Evolutionary conservation across 2,797 vertebrate genomes (phyloP).

Genomic region (Poecilia wingei): DNA sequence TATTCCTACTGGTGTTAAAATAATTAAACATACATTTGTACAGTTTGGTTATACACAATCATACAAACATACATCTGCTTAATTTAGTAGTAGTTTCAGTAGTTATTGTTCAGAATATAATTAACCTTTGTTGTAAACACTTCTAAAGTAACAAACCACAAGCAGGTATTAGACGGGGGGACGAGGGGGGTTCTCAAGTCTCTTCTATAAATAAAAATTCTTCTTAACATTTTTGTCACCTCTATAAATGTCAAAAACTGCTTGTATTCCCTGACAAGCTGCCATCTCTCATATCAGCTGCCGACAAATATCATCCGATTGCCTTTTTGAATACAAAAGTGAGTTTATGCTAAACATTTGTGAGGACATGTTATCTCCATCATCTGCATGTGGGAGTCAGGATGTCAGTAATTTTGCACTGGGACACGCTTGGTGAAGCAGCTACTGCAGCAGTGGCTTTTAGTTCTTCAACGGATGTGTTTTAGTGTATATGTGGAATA

Average conservation of each 20-base stretch:
- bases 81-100: neutral
- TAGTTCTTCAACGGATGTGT: neutral
- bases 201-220: constrained; percentile 28
- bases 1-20: neutral
- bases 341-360: neutral
- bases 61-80: neutral
- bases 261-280: neutral
- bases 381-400: neutral
- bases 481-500: neutral
- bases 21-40: neutral
- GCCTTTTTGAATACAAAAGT: neutral
- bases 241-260: constrained; percentile 28
- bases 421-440: neutral
- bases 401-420: neutral
- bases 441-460: neutral
- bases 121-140: neutral
- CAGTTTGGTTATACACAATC: neutral
- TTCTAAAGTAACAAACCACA: neutral
- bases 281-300: constrained; percentile 50
- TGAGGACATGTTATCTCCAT: neutral
- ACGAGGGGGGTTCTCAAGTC: neutral
- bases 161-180: neutral
- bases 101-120: neutral
- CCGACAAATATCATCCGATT: neutral
- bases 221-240: constrained; percentile 26